A percentile compares a stretch with the other conserved stretches of the same genome.
Conservation (phyloP, 2,888 invertebrate species). For the Anaspis maculata region DNA sequence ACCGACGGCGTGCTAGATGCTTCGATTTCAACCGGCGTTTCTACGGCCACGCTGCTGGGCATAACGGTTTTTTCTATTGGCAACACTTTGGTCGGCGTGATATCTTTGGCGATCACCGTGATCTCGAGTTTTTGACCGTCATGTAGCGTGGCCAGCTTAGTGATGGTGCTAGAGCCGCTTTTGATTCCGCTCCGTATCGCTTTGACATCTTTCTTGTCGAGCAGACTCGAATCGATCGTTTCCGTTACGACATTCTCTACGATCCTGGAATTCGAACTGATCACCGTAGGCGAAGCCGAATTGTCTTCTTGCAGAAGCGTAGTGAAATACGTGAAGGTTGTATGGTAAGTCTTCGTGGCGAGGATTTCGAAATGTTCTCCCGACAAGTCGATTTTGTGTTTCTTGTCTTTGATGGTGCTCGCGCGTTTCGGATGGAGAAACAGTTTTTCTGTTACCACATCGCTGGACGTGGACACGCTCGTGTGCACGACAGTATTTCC, state of each 20-base stretch:
- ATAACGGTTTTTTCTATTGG: slow-evolving; percentile 36
- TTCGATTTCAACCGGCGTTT: slow-evolving; percentile 14
- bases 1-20: slow-evolving; percentile 43
- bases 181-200: slow-evolving; percentile 38
- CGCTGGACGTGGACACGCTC: slow-evolving; percentile 52
- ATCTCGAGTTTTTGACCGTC: slow-evolving; percentile 48
- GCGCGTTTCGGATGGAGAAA: slow-evolving; percentile 40
- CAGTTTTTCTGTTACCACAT: slow-evolving; percentile 52
- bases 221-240: slow-evolving; percentile 48
- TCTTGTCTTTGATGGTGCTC: slow-evolving; percentile 17
- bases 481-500: slow-evolving; percentile 48
- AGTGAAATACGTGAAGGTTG: slow-evolving; percentile 78
- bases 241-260: slow-evolving; percentile 63
- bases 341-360: slow-evolving; percentile 81
- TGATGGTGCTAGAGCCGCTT: slow-evolving; percentile 29
- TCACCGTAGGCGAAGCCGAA: slow-evolving; percentile 44
- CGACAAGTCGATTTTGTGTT: slow-evolving; percentile 24
- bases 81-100: slow-evolving; percentile 34
- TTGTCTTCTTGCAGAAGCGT: slow-evolving; percentile 61
- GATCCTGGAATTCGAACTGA: slow-evolving; percentile 57
- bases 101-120: slow-evolving; percentile 42
- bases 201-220: slow-evolving; percentile 49
- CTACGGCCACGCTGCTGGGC: slow-evolving; percentile 21
- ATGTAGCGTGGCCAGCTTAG: slow-evolving; percentile 43
- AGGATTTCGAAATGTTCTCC: slow-evolving; percentile 60